phyloP scores from a whole-genome alignment of 2,113 vertebrate species.

The Platichthys stellatus region DNA sequence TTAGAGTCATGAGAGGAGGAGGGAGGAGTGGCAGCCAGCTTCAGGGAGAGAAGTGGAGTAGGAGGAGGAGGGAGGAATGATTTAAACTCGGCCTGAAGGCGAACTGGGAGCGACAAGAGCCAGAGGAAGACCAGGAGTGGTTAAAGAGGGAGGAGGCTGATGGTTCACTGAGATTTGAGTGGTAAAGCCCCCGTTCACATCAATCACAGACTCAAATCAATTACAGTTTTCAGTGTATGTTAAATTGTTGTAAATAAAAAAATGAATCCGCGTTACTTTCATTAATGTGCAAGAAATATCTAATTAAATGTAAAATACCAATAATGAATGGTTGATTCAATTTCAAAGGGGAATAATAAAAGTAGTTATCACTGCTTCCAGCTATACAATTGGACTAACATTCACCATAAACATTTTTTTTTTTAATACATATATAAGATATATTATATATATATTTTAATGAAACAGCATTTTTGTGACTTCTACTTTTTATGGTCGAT shows the following conservation, averaged over 20 bases:
- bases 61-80: slow-evolving; percentile 2
- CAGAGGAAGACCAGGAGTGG: neutral
- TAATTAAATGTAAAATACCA: no score
- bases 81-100: slow-evolving; percentile 7
- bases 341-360: neutral
- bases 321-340: no score
- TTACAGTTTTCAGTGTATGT: neutral
- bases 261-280: neutral
- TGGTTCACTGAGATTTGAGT: neutral
- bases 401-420: no score
- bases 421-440: no score
- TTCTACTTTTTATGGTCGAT: no score
- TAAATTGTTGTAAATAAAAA: neutral
- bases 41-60: slow-evolving; percentile 24
- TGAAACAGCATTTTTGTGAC: no score
- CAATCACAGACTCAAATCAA: neutral
- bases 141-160: slow-evolving; percentile 2
- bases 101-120: slow-evolving; percentile 1
- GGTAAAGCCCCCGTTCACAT: neutral
- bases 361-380: neutral
- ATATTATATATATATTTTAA: no score
- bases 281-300: no score
- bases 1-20: slow-evolving; percentile 39
- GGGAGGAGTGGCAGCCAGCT: slow-evolving; percentile 58
- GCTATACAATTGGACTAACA: no score